Evolutionary conservation across 2,113 vertebrate genomes (phyloP).

Genomic region (Boulengeromyrus knoepffleri): DNA sequence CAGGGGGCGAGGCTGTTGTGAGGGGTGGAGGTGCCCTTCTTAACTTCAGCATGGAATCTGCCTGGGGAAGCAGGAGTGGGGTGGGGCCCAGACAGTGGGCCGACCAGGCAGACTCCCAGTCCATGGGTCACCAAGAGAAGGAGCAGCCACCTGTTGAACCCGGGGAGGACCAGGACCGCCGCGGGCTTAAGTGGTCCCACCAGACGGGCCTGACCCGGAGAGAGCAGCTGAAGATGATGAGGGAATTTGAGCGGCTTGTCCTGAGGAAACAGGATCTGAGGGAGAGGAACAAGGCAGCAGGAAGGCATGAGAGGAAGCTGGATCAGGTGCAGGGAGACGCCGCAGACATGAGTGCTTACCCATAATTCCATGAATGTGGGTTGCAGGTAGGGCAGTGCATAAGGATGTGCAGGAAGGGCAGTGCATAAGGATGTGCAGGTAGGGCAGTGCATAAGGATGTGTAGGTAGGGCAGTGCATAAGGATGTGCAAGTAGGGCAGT

Average conservation of each 20-base stretch:
- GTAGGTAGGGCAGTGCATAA: neutral
- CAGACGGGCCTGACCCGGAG: neutral
- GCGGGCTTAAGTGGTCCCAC: neutral
- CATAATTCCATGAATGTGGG: neutral
- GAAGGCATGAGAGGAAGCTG: slow-evolving; percentile 51
- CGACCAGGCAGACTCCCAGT: slow-evolving; percentile 7
- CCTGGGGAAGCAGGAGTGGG: slow-evolving; percentile 37
- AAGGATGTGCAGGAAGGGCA: neutral
- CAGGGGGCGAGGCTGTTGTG: neutral
- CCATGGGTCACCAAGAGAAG: neutral
- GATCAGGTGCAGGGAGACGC: slow-evolving; percentile 42
- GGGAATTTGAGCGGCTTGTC: slow-evolving; percentile 42
- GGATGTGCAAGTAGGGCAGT: neutral
- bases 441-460: neutral
- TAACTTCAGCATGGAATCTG: slow-evolving; percentile 32
- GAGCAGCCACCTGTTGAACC: neutral
- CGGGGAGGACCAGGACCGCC: neutral
- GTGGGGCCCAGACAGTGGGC: slow-evolving; percentile 29
- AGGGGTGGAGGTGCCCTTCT: neutral
- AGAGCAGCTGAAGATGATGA: neutral
- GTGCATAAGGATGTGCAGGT: no score
- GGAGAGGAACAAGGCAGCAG: slow-evolving; percentile 29
- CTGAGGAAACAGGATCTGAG: slow-evolving; percentile 38
- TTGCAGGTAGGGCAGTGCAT: neutral
- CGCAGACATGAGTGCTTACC: neutral